These are phyloP conservation scores for Maccullochella peelii DNA, from an alignment of 2,113 vertebrate species.

Conservation along the genomic window DNA sequence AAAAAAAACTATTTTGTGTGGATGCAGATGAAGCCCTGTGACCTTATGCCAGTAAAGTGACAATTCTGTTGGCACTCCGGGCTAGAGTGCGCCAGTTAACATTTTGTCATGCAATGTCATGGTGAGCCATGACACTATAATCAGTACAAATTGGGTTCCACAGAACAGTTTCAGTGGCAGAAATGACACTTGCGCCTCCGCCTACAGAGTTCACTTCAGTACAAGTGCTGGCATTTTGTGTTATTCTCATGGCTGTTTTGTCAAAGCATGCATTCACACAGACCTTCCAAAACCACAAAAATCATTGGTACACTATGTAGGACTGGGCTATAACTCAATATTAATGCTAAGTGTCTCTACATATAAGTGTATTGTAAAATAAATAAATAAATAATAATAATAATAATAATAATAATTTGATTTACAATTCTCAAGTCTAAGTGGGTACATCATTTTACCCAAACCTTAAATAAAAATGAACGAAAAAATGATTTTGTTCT, in stretches of 20 bases:
- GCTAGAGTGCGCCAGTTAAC: conserved; percentile 39
- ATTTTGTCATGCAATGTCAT: conserved; percentile 55
- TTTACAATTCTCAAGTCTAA: not conserved
- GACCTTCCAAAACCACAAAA: not conserved
- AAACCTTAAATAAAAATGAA: not conserved
- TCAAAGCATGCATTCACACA: conserved; percentile 13
- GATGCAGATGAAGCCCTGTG: conserved; percentile 32
- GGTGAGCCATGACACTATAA: conserved; percentile 52
- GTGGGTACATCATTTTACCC: not conserved
- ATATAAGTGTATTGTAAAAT: not conserved
- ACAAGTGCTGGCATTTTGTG: conserved; percentile 2
- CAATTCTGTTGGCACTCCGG: conserved; percentile 36
- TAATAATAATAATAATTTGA: too few species aligned
- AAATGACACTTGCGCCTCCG: conserved; percentile 26
- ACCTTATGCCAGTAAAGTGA: conserved; percentile 51
- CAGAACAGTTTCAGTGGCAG: conserved; percentile 33
- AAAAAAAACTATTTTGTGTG: conserved; percentile 26
- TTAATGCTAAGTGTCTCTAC: not conserved
- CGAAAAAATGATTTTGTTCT: not conserved
- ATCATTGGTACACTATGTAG: conserved; percentile 4
- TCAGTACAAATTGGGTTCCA: conserved; percentile 53
- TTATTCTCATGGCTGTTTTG: conserved; percentile 3
- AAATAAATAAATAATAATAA: too few species aligned
- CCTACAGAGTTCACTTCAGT: conserved; percentile 34
- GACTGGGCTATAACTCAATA: not conserved